These are phyloP conservation scores for Metopia argyrocephala DNA, from an alignment of 2,888 invertebrate species.

Conservation along the genomic window DNA sequence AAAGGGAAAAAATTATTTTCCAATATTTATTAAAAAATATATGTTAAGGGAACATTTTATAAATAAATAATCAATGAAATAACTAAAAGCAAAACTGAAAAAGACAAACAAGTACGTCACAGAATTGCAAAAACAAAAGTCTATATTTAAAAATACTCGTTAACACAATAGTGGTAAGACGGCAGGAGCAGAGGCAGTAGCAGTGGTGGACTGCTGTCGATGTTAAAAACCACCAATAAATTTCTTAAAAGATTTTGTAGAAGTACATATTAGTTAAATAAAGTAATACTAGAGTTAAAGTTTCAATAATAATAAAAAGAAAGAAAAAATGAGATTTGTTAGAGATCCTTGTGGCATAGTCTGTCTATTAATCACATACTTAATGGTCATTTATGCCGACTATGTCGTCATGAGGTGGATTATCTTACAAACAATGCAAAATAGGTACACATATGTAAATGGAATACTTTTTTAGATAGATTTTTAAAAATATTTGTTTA, in stretches of 20 bases:
- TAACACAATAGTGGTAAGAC: not conserved
- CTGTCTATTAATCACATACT: conserved; percentile 88
- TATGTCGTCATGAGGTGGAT: conserved; percentile 92
- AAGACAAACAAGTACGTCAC: not conserved
- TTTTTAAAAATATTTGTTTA: no score
- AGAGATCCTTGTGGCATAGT: conserved; percentile 91
- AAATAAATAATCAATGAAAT: conserved; percentile 25
- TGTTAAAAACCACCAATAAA: not conserved
- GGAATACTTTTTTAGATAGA: not conserved
- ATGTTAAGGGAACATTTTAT: not conserved
- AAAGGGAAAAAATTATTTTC: conserved; percentile 6
- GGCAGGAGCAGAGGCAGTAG: not conserved
- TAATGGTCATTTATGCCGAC: conserved; percentile 90
- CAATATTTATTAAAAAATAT: conserved; percentile 22
- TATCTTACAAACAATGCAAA: conserved; percentile 87
- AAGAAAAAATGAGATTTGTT: conserved; percentile 81
- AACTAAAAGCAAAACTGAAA: conserved; percentile 4
- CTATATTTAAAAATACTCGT: not conserved
- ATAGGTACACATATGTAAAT: no score
- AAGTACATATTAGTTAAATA: conserved; percentile 1
- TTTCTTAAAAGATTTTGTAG: not conserved
- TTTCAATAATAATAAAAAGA: conserved; percentile 9
- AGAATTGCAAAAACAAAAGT: not conserved
- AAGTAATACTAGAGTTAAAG: not conserved
- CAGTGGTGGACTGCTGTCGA: not conserved